A percentile compares a stretch with the other conserved stretches of the same genome.
Evolutionary conservation across 2,888 invertebrate species (phyloP).

Genomic region (Apamea monoglypha): DNA sequence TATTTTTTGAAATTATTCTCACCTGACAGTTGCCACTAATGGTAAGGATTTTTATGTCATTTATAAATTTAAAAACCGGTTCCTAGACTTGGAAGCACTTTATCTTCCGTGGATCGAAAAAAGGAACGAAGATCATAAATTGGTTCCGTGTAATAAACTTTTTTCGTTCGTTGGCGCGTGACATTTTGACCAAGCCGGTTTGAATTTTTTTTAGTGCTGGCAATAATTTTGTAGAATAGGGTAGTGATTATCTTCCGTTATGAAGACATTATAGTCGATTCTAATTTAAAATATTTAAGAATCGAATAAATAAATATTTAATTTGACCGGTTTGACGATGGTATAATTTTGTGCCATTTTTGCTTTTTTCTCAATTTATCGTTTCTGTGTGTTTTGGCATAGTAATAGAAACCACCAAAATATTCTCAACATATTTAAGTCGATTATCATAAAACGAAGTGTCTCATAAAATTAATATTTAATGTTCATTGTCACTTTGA

Average conservation of each 20-base stretch:
- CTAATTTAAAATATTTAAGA: conserved; percentile 9
- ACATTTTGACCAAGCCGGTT: conserved; percentile 28
- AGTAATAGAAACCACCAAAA: too few species aligned
- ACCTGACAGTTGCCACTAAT: not conserved
- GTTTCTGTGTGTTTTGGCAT: not conserved
- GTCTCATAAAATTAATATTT: conserved; percentile 8
- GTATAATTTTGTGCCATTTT: not conserved
- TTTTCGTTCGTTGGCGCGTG: conserved; percentile 9
- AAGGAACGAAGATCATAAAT: conserved; percentile 17
- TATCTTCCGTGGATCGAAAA: conserved; percentile 7
- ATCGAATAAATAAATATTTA: not conserved
- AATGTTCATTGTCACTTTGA: not conserved
- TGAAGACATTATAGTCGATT: conserved; percentile 18
- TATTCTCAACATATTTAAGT: not conserved
- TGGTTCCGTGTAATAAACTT: conserved; percentile 6
- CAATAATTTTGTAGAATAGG: not conserved
- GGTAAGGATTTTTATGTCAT: not conserved
- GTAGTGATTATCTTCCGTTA: not conserved
- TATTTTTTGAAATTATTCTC: too few species aligned
- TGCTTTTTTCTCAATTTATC: not conserved
- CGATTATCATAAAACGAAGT: not conserved
- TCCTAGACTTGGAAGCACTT: not conserved
- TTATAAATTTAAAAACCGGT: not conserved
- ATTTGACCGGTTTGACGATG: not conserved
- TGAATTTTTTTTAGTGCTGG: conserved; percentile 24